These are phyloP conservation scores for Agrotis exclamationis DNA, from an alignment of 2,888 invertebrate species.

Conservation along the genomic window DNA sequence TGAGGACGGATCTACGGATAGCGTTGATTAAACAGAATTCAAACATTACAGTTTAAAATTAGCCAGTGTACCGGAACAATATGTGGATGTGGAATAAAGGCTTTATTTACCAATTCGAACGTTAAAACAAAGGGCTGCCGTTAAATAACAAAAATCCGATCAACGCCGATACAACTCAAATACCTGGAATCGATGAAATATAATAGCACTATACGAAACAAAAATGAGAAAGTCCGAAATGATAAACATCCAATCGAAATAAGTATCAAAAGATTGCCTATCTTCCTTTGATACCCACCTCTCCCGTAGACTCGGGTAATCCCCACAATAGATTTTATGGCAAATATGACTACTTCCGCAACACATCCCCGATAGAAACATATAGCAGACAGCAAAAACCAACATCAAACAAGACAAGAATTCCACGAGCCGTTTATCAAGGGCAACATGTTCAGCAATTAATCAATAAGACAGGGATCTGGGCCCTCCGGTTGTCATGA, in stretches of 20 bases:
- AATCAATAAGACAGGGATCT: conserved; percentile 82
- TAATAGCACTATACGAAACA: neutral
- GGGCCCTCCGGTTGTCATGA: conserved; percentile 71
- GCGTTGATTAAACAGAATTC: conserved; percentile 57
- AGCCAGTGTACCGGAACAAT: conserved; percentile 30
- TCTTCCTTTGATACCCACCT: too few species aligned
- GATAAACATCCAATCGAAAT: neutral
- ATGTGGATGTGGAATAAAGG: conserved; percentile 36
- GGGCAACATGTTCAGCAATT: conserved; percentile 76
- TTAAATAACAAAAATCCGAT: conserved; percentile 38
- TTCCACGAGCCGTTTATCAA: conserved; percentile 71
- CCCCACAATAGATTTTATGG: neutral
- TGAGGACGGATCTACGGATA: conserved; percentile 32
- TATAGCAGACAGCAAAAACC: conserved; percentile 40
- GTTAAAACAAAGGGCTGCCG: conserved; percentile 37
- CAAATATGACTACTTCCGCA: neutral
- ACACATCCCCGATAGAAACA: conserved; percentile 22
- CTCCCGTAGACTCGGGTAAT: neutral
- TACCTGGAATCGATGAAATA: neutral
- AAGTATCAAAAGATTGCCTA: neutral
- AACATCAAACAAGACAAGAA: conserved; percentile 52
- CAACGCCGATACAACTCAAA: conserved; percentile 7
- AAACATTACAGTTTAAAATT: conserved; percentile 54
- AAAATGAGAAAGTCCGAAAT: neutral
- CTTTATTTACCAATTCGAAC: conserved; percentile 42